Evolutionary conservation across 1,140 invertebrate genomes (phyloP), one percentile per base, ranked within the genome.

Genomic region (Charaxes varanes): DNA sequence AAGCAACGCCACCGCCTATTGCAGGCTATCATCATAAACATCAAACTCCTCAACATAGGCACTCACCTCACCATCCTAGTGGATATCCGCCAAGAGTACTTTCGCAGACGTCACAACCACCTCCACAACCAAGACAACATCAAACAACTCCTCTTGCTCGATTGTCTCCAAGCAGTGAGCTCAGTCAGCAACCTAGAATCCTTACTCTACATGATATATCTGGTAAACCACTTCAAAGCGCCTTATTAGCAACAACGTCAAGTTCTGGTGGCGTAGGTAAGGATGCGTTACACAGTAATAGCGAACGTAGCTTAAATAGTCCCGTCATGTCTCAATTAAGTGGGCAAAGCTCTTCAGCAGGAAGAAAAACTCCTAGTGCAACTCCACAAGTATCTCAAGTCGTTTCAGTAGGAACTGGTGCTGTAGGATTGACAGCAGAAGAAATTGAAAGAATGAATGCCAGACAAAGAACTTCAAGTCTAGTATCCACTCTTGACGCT

Each of bases 161-260:
- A 41, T 79, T 97, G 0, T 97, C 94, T 58, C 96, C 95, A 0
- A 96, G 94, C 56, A 96, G 94, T 59, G 95, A 97, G 76, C 77
- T 97, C 26, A 96, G 94, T 41, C 94, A 97, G 70, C 94, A 95
- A 47, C 94, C 95, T 0, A 85, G 95, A 36, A 97, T 97, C 48
- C 83, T 97, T 1, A 97, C 95, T 0, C 79, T 97, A 12, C 94
- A 97, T 76, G 95, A 97, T 73, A 95, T 97, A 51, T 96, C 94
- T 50, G 95, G 95, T 0, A 97, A 96, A 64, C 94, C 94, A 1
- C 67, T 96, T 14, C 95, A 97, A 66, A 94, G 91, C 43, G 94
- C 94, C 0, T 82, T 97, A 4, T 72, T 97, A 26, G 94, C 94
- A 0, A 95, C 94, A 2, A 94, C 93, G 0, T 95, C 93, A 2